A percentile compares a stretch with the other conserved stretches of the same genome.
Evolutionary conservation across 2,888 invertebrate genomes (phyloP).

Genomic region (Sphinx pinastri): DNA sequence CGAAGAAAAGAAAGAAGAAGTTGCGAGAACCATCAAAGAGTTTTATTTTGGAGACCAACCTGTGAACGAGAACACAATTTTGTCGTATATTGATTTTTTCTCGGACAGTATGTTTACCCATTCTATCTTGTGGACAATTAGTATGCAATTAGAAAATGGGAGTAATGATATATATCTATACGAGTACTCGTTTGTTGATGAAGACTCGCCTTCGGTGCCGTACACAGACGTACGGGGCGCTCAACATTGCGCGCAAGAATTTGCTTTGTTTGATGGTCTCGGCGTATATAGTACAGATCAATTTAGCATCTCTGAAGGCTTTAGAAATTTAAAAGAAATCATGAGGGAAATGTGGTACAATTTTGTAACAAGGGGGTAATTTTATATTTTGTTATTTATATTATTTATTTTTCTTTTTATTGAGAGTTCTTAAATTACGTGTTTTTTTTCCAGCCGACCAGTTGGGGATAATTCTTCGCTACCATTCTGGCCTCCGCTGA

Average conservation of each 20-base stretch:
- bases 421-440: too few species aligned
- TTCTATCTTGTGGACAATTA: conserved; percentile 45
- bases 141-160: conserved; percentile 50
- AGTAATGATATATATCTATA: conserved; percentile 58
- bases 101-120: conserved; percentile 61
- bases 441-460: conserved; percentile 1
- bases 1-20: conserved; percentile 46
- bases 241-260: neutral
- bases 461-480: conserved; percentile 9
- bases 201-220: too few species aligned
- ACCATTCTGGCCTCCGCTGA: conserved; percentile 15
- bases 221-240: neutral
- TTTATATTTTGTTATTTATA: neutral
- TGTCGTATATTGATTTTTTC: conserved; percentile 54
- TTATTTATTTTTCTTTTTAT: neutral
- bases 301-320: conserved; percentile 34
- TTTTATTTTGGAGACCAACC: conserved; percentile 55
- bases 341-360: conserved; percentile 46
- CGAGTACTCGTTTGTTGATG: conserved; percentile 39
- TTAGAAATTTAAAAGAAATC: conserved; percentile 35
- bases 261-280: neutral
- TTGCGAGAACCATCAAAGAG: conserved; percentile 49
- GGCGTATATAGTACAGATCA: conserved; percentile 11
- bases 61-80: conserved; percentile 44
- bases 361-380: conserved; percentile 47